Conservation (phyloP, 2,888 invertebrate species). For the Oligia latruncula region DNA sequence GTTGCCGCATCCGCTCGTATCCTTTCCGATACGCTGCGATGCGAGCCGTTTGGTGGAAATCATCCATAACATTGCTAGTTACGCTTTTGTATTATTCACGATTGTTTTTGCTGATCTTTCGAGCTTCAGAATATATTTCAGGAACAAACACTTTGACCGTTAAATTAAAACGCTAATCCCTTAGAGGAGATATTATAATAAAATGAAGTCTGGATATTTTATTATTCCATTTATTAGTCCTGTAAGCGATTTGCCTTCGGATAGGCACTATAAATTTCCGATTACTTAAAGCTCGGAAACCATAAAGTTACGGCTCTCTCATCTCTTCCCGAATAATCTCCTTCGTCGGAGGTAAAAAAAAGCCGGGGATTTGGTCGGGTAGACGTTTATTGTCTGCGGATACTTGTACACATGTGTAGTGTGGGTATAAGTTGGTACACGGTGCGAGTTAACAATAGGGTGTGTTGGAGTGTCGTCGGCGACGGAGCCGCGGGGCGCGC, state of each 20-base stretch:
- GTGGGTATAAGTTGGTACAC: constrained; percentile 53
- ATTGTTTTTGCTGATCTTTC: constrained; percentile 72
- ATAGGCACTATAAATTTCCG: constrained; percentile 54
- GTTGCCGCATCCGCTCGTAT: too few relatives aligned
- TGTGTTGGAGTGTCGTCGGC: constrained; percentile 72
- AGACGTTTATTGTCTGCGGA: constrained; percentile 52
- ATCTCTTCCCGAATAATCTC: constrained; percentile 40
- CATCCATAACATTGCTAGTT: constrained; percentile 67
- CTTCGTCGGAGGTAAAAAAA: constrained; percentile 39
- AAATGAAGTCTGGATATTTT: constrained; percentile 34
- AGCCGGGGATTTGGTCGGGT: constrained; percentile 31
- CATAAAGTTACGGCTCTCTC: constrained; percentile 43
- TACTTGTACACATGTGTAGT: constrained; percentile 52
- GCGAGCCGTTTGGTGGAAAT: too few relatives aligned
- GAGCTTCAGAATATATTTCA: constrained; percentile 35
- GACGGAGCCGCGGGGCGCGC: constrained; percentile 71
- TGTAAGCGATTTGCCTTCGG: constrained; percentile 37
- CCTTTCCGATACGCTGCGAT: too few relatives aligned
- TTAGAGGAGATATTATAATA: constrained; percentile 16
- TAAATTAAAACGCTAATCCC: too few relatives aligned
- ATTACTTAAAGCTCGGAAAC: constrained; percentile 51
- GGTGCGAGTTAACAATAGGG: constrained; percentile 74
- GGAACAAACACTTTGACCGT: constrained; percentile 16
- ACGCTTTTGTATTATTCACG: constrained; percentile 71
- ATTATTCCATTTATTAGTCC: constrained; percentile 40